A percentile compares a stretch with the other conserved stretches of the same genome.
Evolutionary conservation across 2,797 vertebrate genomes (phyloP).

Genomic region (Thamnophis elegans): DNA sequence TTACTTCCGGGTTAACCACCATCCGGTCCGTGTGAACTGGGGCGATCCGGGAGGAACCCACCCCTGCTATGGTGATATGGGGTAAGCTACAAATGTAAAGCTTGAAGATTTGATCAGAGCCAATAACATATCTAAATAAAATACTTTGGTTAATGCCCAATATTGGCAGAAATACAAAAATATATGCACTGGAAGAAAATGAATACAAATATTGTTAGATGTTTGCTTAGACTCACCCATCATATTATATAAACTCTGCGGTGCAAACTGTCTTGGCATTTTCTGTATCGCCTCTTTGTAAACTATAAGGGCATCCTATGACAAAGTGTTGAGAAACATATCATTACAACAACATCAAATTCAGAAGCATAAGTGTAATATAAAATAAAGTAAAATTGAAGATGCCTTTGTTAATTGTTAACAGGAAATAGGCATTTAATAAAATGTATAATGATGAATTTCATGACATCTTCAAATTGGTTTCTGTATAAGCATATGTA

Average conservation of each 20-base stretch:
- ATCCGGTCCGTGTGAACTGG: too few species aligned
- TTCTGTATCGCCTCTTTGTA: constrained; percentile 98
- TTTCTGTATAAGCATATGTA: not conserved
- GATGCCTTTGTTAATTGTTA: not conserved
- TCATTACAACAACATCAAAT: constrained; percentile 6
- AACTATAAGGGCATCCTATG: constrained; percentile 90
- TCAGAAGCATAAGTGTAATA: constrained; percentile 16
- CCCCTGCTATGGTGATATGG: not conserved
- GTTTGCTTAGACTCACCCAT: constrained; percentile 84
- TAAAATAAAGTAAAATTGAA: not conserved
- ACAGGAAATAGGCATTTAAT: not conserved
- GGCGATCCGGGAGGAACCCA: too few species aligned
- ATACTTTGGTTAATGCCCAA: not conserved
- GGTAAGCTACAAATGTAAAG: not conserved
- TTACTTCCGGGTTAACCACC: too few species aligned
- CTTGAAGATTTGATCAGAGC: not conserved
- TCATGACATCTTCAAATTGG: not conserved
- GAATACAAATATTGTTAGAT: not conserved
- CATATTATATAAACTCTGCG: constrained; percentile 99
- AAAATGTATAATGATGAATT: not conserved
- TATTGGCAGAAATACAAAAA: not conserved
- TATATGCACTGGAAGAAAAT: not conserved
- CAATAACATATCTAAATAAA: not conserved
- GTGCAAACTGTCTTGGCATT: constrained; percentile 98
- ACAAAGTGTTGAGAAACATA: constrained; percentile 29